Evolutionary conservation across 2,888 invertebrate species (phyloP).

Genomic region (Polydrusus cervinus): DNA sequence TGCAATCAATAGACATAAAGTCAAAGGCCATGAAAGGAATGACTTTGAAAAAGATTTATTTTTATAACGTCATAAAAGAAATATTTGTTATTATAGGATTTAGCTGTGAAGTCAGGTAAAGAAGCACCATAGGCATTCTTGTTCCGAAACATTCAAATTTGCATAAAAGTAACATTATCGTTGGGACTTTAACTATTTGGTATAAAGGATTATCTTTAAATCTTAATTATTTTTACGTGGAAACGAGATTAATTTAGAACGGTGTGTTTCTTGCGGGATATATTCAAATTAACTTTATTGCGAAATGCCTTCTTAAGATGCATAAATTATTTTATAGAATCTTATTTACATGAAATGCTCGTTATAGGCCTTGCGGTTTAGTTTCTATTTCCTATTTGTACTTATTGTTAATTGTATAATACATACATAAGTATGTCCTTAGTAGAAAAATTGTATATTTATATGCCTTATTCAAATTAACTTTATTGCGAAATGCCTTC

Average conservation of each 20-base stretch:
- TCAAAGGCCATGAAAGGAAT: slow-evolving; percentile 10
- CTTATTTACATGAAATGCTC: slow-evolving; percentile 38
- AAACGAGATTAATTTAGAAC: slow-evolving; percentile 50
- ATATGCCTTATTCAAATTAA: slow-evolving; percentile 53
- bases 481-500: slow-evolving; percentile 50
- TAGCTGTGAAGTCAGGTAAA: slow-evolving; percentile 42
- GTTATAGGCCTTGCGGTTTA: slow-evolving; percentile 20
- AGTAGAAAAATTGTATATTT: no score
- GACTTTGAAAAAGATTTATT: slow-evolving; percentile 30
- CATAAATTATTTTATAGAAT: slow-evolving; percentile 46
- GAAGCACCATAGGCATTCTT: slow-evolving; percentile 41
- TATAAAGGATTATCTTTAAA: slow-evolving; percentile 52
- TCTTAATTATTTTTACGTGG: slow-evolving; percentile 55
- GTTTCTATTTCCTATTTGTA: neutral
- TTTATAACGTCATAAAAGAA: slow-evolving; percentile 41
- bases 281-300: slow-evolving; percentile 53
- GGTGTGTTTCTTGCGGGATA: slow-evolving; percentile 49
- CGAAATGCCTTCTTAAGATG: slow-evolving; percentile 45
- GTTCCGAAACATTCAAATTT: slow-evolving; percentile 40
- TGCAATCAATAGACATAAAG: slow-evolving; percentile 11
- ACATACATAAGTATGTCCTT: no score
- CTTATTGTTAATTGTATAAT: no score
- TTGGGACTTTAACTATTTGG: slow-evolving; percentile 47
- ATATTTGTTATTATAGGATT: slow-evolving; percentile 39
- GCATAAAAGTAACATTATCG: slow-evolving; percentile 52